phyloP scores from a whole-genome alignment of 2,888 invertebrate genomes.

The Polymixis lichenea region DNA sequence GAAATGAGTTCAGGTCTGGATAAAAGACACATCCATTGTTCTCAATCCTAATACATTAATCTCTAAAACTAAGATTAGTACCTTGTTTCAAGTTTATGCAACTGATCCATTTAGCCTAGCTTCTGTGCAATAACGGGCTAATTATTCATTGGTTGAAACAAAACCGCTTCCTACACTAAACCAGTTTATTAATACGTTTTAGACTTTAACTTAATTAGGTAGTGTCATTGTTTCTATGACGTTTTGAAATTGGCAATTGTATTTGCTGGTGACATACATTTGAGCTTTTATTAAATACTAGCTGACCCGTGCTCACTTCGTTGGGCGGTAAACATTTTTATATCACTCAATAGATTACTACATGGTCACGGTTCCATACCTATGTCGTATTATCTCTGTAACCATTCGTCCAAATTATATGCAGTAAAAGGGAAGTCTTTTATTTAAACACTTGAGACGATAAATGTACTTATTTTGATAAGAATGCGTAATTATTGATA shows the following conservation, averaged over 20 bases:
- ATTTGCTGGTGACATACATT: constrained; percentile 18
- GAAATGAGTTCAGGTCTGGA: not conserved
- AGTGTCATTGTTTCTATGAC: constrained; percentile 44
- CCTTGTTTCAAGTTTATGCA: constrained; percentile 28
- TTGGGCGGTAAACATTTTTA: too few species aligned
- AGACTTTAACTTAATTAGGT: constrained; percentile 57
- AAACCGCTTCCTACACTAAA: constrained; percentile 62
- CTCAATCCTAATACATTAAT: not conserved
- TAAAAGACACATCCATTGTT: not conserved
- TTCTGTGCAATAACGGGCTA: constrained; percentile 41
- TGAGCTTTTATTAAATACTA: not conserved
- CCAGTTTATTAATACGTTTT: constrained; percentile 62
- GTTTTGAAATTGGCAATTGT: constrained; percentile 37
- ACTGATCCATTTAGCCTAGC: constrained; percentile 35
- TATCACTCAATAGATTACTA: too few species aligned
- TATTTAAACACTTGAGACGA: too few species aligned
- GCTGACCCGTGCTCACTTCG: too few species aligned
- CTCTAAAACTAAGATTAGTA: constrained; percentile 6
- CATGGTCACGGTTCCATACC: too few species aligned
- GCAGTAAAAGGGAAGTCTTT: too few species aligned
- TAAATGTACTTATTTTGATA: too few species aligned
- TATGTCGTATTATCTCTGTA: too few species aligned
- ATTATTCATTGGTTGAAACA: constrained; percentile 60
- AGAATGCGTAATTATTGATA: too few species aligned
- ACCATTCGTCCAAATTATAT: too few species aligned